phyloP scores from a whole-genome alignment of 2,113 vertebrate species.

The Cyanoliseus patagonus region DNA sequence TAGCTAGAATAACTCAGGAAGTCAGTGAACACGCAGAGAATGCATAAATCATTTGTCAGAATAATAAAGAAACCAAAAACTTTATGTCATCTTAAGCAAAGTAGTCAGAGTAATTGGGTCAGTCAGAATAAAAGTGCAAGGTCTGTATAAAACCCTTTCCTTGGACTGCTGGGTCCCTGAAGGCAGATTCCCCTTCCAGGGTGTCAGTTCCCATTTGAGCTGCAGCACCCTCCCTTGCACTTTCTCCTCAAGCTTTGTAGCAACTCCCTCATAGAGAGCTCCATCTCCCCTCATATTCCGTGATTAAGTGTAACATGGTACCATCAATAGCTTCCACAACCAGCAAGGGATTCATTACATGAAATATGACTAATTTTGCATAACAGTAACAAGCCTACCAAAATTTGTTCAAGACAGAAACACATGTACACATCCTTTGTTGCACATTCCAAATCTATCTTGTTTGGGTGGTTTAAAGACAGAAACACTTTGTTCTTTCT shows the following conservation, averaged over 20 bases:
- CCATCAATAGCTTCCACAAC: neutral
- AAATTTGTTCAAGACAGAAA: neutral
- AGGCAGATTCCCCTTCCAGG: neutral
- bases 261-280: neutral
- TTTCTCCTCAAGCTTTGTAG: neutral
- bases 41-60: neutral
- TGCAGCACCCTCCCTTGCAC: fast-evolving
- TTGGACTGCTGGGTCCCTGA: neutral
- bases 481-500: neutral
- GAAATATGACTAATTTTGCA: neutral
- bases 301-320: fast-evolving
- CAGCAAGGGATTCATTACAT: neutral
- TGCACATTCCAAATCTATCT: neutral
- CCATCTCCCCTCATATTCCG: neutral
- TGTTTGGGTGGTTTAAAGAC: neutral
- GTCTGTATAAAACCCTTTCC: neutral
- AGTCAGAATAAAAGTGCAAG: neutral
- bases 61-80: neutral
- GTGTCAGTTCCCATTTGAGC: neutral
- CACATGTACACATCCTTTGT: neutral
- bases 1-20: neutral
- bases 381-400: neutral
- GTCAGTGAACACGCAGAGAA: neutral
- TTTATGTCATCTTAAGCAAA: neutral
- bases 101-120: neutral